Evolutionary conservation across 2,113 vertebrate species (phyloP).

Genomic region (Phodopus roborovskii): DNA sequence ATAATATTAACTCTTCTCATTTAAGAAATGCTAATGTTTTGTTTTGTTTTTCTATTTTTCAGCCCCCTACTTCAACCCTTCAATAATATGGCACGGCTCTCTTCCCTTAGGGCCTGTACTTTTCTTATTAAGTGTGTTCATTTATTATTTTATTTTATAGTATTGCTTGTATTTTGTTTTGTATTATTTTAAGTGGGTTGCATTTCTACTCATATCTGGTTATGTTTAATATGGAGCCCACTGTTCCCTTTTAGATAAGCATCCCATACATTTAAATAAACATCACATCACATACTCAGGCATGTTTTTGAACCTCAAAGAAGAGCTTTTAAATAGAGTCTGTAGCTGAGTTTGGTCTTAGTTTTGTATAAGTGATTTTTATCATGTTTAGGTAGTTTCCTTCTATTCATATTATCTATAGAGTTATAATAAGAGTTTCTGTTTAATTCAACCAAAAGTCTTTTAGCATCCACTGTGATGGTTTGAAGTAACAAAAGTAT

Average conservation of each 20-base stretch:
- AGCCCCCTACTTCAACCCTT: neutral
- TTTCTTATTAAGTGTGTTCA: constrained; percentile 62
- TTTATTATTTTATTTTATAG: constrained; percentile 29
- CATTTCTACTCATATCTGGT: constrained; percentile 31
- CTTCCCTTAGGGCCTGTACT: neutral
- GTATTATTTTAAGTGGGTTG: neutral
- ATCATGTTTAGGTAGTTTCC: constrained; percentile 11
- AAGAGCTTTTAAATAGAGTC: constrained; percentile 15
- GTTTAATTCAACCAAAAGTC: constrained; percentile 9
- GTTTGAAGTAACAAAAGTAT: constrained; percentile 5
- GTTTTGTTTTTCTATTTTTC: neutral
- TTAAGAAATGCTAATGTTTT: neutral
- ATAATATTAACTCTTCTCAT: constrained; percentile 30
- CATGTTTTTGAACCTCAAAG: neutral
- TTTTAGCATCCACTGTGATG: constrained; percentile 2
- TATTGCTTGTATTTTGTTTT: neutral
- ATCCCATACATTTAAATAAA: neutral
- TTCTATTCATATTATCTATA: constrained; percentile 46
- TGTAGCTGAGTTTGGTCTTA: neutral
- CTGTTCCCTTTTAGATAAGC: constrained; percentile 13
- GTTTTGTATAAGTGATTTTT: constrained; percentile 37
- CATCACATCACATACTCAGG: neutral
- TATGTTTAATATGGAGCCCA: neutral
- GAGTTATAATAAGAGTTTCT: constrained; percentile 35
- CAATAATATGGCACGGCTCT: constrained; percentile 42